Evolutionary conservation across 2,888 invertebrate species (phyloP).

Genomic region (Caenorhabditis afra): DNA sequence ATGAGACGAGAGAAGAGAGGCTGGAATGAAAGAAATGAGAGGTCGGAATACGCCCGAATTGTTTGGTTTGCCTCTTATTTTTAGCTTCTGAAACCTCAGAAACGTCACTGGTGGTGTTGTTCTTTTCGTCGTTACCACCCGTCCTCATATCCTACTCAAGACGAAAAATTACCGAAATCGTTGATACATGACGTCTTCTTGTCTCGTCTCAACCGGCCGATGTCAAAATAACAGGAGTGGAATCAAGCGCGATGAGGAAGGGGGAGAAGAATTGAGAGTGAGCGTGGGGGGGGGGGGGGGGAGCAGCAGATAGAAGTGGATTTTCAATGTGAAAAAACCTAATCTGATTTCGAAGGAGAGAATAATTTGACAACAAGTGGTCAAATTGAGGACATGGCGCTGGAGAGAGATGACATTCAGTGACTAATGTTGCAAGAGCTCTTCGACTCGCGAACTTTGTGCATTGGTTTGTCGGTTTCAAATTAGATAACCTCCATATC

Average conservation of each 20-base stretch:
- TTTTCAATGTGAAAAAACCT: slow-evolving; percentile 37
- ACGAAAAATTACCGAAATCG: slow-evolving; percentile 40
- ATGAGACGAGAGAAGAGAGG: not conserved
- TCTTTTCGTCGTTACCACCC: too few relatives aligned
- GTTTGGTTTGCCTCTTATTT: not conserved
- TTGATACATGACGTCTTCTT: slow-evolving; percentile 26
- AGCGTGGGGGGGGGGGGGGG: not conserved
- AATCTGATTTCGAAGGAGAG: slow-evolving; percentile 36
- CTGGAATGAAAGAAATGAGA: not conserved
- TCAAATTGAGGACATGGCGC: slow-evolving; percentile 45
- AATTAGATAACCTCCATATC: slow-evolving; percentile 14
- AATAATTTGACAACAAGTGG: slow-evolving; percentile 58
- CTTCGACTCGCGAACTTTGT: slow-evolving; percentile 46
- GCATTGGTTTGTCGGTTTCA: slow-evolving; percentile 17
- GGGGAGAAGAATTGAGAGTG: slow-evolving; percentile 6
- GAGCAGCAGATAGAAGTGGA: slow-evolving; percentile 18
- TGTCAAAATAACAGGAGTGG: not conserved
- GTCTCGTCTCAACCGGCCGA: not conserved
- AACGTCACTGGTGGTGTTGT: too few relatives aligned
- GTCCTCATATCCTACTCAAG: too few relatives aligned
- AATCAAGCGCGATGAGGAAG: not conserved
- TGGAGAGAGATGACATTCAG: slow-evolving; percentile 11
- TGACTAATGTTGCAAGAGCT: not conserved
- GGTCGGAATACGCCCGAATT: not conserved
- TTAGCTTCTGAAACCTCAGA: not conserved